Evolutionary conservation across 2,113 vertebrate genomes (phyloP), one percentile per base, ranked within the genome.

Genomic region (Formicarius rufipectus): DNA sequence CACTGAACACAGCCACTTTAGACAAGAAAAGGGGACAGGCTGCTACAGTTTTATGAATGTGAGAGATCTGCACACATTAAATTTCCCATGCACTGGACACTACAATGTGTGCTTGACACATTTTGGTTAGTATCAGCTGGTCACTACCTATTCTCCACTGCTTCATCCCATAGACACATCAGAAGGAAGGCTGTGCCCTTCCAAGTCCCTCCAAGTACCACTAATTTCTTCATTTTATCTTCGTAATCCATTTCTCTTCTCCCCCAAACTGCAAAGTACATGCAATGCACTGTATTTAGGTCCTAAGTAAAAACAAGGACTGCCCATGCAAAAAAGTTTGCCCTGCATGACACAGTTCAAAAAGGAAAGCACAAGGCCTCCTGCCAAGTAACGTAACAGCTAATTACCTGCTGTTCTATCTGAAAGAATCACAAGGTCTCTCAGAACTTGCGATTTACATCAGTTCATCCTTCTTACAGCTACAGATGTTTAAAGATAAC

Each of bases 341-440:
- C 19, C 58, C 39, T 75, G 44, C 39, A 17, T 37, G 30, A 87
- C 17, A 52, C 49, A 30, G 37, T 27, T 86, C 59, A 64, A 42
- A 81, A 89, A 40, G 24, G 53, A 82, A 87, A 84, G 87, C 49
- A 87, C 81, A 93, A 89, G 60, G 35, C 19, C 49, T 91, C 44
- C 76, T 91, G 81, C 77, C 84, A 82, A 56, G 25, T 40, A 47
- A 69, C 45, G 74, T 37, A 42, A 44, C 42, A 35, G 33, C n/a
- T 33, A n/a, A 78, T 93, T 89, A 86, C 76, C 96, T 74, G 45
- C 81, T 84, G 77, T 84, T 93, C 87, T 55, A 39, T 50, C 49
- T 66, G 45, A n/a, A 86, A 91, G 84, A 69, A 89, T 22, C 47
- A 8, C 42, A 35, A 87, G 82, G 88, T 74, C 81, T 82, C 2